These are phyloP conservation scores for Nomada ruficornis DNA, from an alignment of 2,888 invertebrate species.

Conservation along the genomic window DNA sequence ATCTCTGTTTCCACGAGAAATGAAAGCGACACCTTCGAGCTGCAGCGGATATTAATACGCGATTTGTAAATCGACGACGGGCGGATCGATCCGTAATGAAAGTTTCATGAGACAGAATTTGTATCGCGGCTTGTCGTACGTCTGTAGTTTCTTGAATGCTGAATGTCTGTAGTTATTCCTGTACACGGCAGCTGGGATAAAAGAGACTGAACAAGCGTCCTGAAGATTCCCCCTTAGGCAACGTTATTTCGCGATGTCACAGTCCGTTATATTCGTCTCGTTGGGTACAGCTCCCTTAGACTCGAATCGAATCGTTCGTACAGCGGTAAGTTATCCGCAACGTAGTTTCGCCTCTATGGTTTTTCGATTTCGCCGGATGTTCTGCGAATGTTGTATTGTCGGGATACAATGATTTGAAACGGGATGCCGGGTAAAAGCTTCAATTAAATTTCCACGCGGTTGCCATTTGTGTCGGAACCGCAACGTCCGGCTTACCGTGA, in stretches of 20 bases:
- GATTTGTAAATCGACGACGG: constrained; percentile 26
- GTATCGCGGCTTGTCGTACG: constrained; percentile 1
- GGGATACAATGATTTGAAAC: constrained; percentile 3
- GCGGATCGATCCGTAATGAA: constrained; percentile 34
- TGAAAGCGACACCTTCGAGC: not conserved
- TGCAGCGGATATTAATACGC: constrained; percentile 13
- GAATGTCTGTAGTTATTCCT: not conserved
- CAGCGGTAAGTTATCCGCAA: not conserved
- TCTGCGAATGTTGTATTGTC: too few species aligned
- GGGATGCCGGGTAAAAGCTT: constrained; percentile 20
- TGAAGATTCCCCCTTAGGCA: constrained; percentile 10
- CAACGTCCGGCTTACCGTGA: constrained; percentile 15
- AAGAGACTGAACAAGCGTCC: constrained; percentile 12
- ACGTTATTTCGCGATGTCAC: constrained; percentile 36
- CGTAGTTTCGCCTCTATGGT: not conserved
- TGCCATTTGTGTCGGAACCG: constrained; percentile 23
- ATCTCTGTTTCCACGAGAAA: not conserved
- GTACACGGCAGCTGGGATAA: constrained; percentile 4
- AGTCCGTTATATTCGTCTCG: constrained; percentile 31
- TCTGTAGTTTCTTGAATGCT: not conserved
- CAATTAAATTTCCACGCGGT: constrained; percentile 43
- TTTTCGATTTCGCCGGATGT: not conserved
- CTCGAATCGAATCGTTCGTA: not conserved
- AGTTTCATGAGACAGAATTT: constrained; percentile 43
- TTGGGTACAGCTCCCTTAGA: constrained; percentile 13